Conservation (phyloP, 1,140 invertebrate species). For the Araneus ventricosus region DNA sequence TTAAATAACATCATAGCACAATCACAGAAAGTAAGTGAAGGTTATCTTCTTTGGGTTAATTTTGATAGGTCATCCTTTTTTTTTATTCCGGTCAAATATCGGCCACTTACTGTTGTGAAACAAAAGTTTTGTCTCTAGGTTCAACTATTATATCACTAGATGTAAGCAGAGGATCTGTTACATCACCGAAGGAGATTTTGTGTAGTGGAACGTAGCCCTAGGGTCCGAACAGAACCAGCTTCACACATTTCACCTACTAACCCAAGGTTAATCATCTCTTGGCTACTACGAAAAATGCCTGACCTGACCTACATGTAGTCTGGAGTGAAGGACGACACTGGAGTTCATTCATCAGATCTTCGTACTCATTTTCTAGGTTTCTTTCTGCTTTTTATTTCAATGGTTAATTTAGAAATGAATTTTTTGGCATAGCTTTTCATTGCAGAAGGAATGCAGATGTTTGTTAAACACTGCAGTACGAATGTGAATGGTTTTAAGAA, state of each 20-base stretch:
- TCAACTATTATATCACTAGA: background rate
- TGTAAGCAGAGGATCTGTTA: background rate
- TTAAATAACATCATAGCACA: background rate
- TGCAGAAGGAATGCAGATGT: too few species aligned
- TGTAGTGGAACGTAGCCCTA: background rate
- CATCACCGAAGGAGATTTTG: background rate
- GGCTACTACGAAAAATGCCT: background rate
- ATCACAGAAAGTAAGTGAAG: background rate
- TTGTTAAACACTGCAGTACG: too few species aligned
- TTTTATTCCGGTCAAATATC: background rate
- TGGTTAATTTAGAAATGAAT: too few species aligned
- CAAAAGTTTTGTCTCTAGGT: background rate
- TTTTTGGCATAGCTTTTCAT: too few species aligned
- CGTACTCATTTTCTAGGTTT: background rate
- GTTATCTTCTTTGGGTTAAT: background rate
- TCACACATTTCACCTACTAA: conserved; percentile 22
- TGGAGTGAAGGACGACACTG: background rate
- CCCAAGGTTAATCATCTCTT: background rate
- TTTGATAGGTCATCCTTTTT: background rate
- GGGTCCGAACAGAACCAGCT: background rate
- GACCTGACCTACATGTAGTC: background rate
- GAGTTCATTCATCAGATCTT: background rate
- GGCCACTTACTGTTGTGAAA: background rate
- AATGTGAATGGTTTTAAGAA: too few species aligned
- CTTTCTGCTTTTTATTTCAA: too few species aligned